Percentiles rank a stretch among this genome's conserved stretches.
phyloP scores from a whole-genome alignment of 2,888 invertebrate species.

The Lycophotia porphyrea region DNA sequence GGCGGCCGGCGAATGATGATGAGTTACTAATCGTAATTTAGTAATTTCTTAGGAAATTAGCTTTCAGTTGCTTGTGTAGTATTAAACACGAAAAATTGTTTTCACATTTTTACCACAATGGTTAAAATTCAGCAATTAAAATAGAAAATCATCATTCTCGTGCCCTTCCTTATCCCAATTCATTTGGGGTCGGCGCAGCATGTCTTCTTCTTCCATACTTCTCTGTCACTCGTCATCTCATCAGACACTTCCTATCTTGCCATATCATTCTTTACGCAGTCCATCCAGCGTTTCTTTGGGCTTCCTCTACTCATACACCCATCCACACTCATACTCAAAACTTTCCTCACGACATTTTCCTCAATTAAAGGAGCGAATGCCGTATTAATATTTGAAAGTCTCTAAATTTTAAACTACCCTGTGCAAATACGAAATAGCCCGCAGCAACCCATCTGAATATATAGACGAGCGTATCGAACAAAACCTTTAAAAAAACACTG shows the following conservation, averaged over 20 bases:
- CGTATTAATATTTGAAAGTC: neutral
- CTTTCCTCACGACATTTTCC: no score
- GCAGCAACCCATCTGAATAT: slow-evolving; percentile 75
- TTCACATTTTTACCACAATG: neutral
- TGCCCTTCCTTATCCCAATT: no score
- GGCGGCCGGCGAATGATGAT: neutral
- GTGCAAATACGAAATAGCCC: slow-evolving; percentile 80
- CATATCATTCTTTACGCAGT: no score
- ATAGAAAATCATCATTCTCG: no score
- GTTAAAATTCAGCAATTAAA: neutral
- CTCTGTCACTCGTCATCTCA: no score
- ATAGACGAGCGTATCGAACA: slow-evolving; percentile 77
- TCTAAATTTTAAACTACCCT: slow-evolving; percentile 66
- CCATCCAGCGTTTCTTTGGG: no score
- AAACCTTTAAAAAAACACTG: slow-evolving; percentile 76
- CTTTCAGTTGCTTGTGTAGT: neutral
- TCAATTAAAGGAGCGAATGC: neutral
- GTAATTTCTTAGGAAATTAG: neutral
- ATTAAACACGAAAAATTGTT: neutral
- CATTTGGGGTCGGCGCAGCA: no score
- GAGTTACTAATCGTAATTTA: neutral
- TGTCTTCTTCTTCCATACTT: no score
- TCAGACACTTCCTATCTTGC: no score
- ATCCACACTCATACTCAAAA: no score
- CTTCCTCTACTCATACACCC: no score